Evolutionary conservation across 2,888 invertebrate genomes (phyloP), one percentile per base, ranked within the genome.

Genomic region (Stenurella melanura): DNA sequence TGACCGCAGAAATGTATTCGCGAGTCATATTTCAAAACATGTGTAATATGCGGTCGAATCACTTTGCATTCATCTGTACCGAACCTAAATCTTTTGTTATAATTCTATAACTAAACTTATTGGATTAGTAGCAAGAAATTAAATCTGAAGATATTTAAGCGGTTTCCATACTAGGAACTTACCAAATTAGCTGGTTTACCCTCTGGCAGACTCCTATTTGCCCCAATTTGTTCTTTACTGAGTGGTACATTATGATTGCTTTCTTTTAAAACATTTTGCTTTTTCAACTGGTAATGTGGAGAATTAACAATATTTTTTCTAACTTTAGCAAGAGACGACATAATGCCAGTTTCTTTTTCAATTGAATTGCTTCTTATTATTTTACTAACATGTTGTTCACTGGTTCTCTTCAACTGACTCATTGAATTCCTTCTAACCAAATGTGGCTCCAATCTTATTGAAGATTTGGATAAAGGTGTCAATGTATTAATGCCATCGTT

Each of bases 221-320:
- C 38, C 7, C 10, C 12, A 19, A 58, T 17, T 42, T 70, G 60
- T 50, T 19, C 60, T 50, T 38, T 72, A 17, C 50, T 54, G 10
- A 30, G 30, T 26, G 34, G 0, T 54, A 10, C 56, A 42, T 26
- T 34, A 12, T 10, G 3, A 64, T 38, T 64, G 38, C 18, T 72
- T 63, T 63, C 72, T n/a, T 17, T 50, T 18, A 50, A 17, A 10
- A n/a, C 1, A 18, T 30, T 72, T 30, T 63, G 60, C 19, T 19
- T 50, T 30, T 58, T 58, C 15, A 26, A 54, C 15, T 42, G 60
- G 50, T 78, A 77, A 19, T 75, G 74, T 15, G 78, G 75, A n/a
- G 80, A 77, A 61, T 42, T 77, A 11, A 74, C 42, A 69, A 79
- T 70, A 64, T 77, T 79, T 63, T 80, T 76, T 54, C 80, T 77